Evolutionary conservation across 2,888 invertebrate genomes (phyloP), one percentile per base, ranked within the genome.

Genomic region (Diloba caeruleocephala): DNA sequence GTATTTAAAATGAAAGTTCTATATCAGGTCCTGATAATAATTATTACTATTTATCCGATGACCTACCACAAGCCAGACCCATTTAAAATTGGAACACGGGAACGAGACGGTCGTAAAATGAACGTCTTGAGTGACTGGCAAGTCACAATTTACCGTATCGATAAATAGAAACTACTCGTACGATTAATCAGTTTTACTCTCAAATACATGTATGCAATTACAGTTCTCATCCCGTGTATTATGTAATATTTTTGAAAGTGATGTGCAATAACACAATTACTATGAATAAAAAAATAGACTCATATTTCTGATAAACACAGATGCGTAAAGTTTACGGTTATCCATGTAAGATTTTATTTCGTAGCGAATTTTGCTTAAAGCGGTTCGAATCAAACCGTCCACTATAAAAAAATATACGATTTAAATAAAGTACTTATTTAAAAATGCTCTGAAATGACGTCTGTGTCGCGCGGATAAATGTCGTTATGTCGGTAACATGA

Each of bases 41-140:
- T 63, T 54, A 61, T 59, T 60, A 64, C 71, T 78, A 72, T 77
- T 82, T 80, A 83, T 79, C 76, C 79, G 77, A 77, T 84, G 90
- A 91, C 91, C 91, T 92, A 90, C 90, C 90, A 85, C 89, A 92
- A 90, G 80, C 76, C 81, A n/a, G 80, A 87, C 84, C 87, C 82
- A 88, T 89, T 90, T 90, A 81, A 88, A 92, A 91, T 89, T 89
- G 91, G 88, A 89, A 88, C 88, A 84, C 87, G 74, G 84, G 80
- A 80, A 81, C 84, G 87, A 87, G 87, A 88, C 88, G 88, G 54
- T 92, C 91, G 89, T 93, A 91, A 92, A 92, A 86, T 48, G 73
- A 76, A 81, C 78, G 75, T 69, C 60, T 67, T 67, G 38, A 90
- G 88, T 83, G 88, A 82, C 73, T 90, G 72, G 49, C 65, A 48